Percentiles rank a stretch among this genome's conserved stretches.
Evolutionary conservation across 2,797 vertebrate genomes (phyloP).

Genomic region (Gorsachius magnificus): DNA sequence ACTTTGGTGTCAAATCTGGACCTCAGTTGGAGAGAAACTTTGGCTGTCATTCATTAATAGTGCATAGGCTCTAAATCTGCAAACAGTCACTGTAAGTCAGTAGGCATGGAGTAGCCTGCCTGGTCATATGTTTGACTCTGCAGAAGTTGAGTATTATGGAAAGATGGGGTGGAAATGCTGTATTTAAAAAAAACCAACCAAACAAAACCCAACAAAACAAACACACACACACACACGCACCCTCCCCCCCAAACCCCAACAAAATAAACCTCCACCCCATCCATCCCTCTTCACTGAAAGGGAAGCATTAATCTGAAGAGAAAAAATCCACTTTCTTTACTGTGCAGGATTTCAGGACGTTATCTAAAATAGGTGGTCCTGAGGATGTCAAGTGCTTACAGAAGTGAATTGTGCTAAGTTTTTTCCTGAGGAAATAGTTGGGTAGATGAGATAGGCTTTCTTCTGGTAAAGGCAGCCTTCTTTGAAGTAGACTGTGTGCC

Average conservation of each 20-base stretch:
- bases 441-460: neutral
- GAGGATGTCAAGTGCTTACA: neutral
- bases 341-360: neutral
- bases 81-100: neutral
- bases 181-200: neutral
- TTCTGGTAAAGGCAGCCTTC: neutral
- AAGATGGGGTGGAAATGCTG: neutral
- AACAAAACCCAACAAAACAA: neutral
- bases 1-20: neutral
- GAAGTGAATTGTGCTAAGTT: neutral
- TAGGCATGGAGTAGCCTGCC: neutral
- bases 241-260: neutral
- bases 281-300: neutral
- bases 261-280: neutral
- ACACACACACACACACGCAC: too few species aligned
- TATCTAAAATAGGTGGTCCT: neutral
- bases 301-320: neutral
- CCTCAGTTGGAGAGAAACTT: neutral
- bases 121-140: neutral
- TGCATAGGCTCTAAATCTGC: neutral
- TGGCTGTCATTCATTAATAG: neutral
- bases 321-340: neutral
- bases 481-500: neutral
- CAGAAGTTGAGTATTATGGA: neutral
- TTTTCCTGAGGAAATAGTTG: neutral